Evolutionary conservation across 2,888 invertebrate species (phyloP).

Genomic region (Eretmocerus hayati): DNA sequence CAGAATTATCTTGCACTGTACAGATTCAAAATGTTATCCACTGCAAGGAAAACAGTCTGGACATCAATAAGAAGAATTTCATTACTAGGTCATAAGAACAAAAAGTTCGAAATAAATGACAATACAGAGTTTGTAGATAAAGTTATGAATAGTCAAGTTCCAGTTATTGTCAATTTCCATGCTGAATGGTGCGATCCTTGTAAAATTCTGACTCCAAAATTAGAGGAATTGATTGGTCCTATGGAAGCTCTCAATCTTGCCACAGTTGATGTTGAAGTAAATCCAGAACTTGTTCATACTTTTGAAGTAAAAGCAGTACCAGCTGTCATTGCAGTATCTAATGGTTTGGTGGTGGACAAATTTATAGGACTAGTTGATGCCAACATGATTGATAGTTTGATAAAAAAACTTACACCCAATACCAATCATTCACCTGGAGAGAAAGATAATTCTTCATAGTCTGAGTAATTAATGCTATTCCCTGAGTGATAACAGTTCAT

Average conservation of each 20-base stretch:
- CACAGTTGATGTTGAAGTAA: constrained; percentile 73
- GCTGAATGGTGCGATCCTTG: constrained; percentile 90
- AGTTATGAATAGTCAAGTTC: constrained; percentile 76
- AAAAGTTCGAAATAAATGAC: constrained; percentile 55
- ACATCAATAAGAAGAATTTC: constrained; percentile 34
- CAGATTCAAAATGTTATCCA: constrained; percentile 39
- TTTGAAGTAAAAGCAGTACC: constrained; percentile 80
- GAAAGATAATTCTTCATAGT: constrained; percentile 4
- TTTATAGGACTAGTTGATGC: constrained; percentile 81
- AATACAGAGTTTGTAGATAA: constrained; percentile 72
- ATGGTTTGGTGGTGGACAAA: constrained; percentile 78
- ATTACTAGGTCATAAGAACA: constrained; percentile 31
- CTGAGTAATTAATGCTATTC: no score
- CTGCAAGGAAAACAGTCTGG: constrained; percentile 26
- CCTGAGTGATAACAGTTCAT: no score
- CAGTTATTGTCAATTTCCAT: constrained; percentile 86
- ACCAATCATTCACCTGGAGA: constrained; percentile 6
- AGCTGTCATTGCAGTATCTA: constrained; percentile 72
- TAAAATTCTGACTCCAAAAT: constrained; percentile 76
- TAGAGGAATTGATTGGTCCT: constrained; percentile 68
- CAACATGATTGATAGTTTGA: constrained; percentile 71
- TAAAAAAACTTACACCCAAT: constrained; percentile 52
- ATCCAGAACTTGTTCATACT: constrained; percentile 74
- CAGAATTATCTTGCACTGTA: constrained; percentile 24
- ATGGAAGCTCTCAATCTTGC: constrained; percentile 69